phyloP scores from a whole-genome alignment of 2,113 vertebrate genomes.

The Ahaetulla prasina region DNA sequence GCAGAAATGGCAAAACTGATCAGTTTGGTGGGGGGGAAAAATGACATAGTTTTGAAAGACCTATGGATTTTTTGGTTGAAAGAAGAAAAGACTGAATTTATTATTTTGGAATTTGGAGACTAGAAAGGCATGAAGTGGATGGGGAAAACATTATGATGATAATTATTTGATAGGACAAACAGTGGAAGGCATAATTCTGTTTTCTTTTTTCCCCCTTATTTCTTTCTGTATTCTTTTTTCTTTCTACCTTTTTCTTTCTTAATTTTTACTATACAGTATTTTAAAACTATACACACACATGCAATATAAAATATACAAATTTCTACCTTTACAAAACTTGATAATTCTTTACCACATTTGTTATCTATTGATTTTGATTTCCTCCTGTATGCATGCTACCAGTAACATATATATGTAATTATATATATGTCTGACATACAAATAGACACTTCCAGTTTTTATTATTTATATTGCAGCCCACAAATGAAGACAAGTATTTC shows the following conservation, averaged over 20 bases:
- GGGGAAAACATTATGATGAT: neutral
- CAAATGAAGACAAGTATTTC: conserved; percentile 35
- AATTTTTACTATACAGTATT: neutral
- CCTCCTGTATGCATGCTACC: neutral
- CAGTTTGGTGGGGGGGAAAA: neutral
- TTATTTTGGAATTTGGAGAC: neutral
- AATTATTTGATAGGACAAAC: neutral
- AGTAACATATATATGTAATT: neutral
- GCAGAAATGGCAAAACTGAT: neutral
- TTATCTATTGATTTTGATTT: neutral
- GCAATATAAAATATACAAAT: neutral
- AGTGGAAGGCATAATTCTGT: neutral
- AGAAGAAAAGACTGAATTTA: neutral
- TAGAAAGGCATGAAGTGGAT: neutral
- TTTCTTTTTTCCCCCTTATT: neutral
- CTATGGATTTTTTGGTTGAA: neutral
- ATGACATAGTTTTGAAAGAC: neutral
- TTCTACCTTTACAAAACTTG: neutral
- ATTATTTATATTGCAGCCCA: neutral
- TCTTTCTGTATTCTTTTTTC: neutral
- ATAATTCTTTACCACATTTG: neutral
- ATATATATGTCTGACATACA: neutral
- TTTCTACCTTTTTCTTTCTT: conserved; percentile 4
- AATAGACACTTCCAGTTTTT: neutral
- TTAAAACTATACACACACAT: neutral